Evolutionary conservation across 2,888 invertebrate genomes (phyloP), one percentile per base, ranked within the genome.

Genomic region (Lamellibrachia satsuma): DNA sequence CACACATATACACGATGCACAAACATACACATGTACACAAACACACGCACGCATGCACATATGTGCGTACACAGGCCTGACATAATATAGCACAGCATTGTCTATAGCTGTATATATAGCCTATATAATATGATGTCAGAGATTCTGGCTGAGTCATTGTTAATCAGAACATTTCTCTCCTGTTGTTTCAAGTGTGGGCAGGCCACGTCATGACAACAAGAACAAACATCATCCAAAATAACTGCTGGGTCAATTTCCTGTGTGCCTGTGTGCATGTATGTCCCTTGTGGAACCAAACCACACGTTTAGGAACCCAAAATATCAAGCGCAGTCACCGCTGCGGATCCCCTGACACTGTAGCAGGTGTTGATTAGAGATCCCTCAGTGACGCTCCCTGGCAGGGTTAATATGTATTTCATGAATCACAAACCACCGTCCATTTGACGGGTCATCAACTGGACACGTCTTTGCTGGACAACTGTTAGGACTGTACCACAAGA

Each of bases 1-100:
- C 91, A 91, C 27, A 91, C 91, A 91, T 27, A n/a, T 52, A n/a
- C 39, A 91, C 27, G 22, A 91, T 27, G n/a, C 91, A 3, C 91
- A 91, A 27, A n/a, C 91, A 91, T 27, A 91, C 39, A 27, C 39
- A n/a, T 22, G 52, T 22, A 91, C n/a, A 27, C 39, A 91, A 15
- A 91, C 91, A 27, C n/a, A n/a, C 39, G 22, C 91, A 91, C n/a
- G 15, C 7, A n/a, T 27, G 27, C 3, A 91, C 91, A 91, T 7
- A 91, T 1, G 7, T 0, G 22, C 91, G 3, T 1, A 91, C 91
- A 91, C 27, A 91, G 22, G 4, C 60, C 11, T 15, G 11, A 60
- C 60, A 60, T 15, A 9, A 39, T 39, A 39, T 39, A 39, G 39
- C 39, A 39, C 39, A 1, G 39, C 11, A 15, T 60, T 60, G 75